A percentile compares a stretch with the other conserved stretches of the same genome.
Evolutionary conservation across 1,140 invertebrate genomes (phyloP).

Genomic region (Spodoptera frugiperda): DNA sequence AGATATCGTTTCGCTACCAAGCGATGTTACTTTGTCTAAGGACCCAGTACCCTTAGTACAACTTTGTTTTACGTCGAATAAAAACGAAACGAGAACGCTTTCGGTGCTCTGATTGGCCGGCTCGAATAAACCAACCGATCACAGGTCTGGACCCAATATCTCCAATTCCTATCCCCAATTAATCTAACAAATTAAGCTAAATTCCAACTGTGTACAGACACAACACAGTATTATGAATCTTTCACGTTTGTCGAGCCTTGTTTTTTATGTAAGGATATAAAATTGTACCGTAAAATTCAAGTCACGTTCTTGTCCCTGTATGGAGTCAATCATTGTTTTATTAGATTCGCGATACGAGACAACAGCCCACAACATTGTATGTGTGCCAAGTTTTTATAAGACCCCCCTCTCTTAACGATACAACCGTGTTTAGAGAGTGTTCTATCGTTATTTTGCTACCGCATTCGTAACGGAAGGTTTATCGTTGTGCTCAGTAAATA

Average conservation of each 20-base stretch:
- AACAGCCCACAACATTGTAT: conserved; percentile 32
- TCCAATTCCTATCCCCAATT: conserved; percentile 1
- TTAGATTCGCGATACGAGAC: conserved; percentile 56
- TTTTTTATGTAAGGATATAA: conserved; percentile 76
- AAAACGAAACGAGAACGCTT: too few relatives aligned
- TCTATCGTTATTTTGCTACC: conserved; percentile 29
- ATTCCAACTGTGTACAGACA: conserved; percentile 53
- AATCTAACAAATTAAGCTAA: conserved; percentile 19
- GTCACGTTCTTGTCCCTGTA: conserved; percentile 69
- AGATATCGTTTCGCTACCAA: too few relatives aligned
- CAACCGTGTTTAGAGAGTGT: conserved; percentile 32
- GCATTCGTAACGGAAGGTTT: background rate
- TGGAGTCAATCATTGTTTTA: conserved; percentile 82
- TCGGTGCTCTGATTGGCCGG: too few relatives aligned
- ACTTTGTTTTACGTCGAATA: too few relatives aligned
- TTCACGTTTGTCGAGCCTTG: conserved; percentile 62
- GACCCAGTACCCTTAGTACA: too few relatives aligned
- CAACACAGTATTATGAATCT: conserved; percentile 73
- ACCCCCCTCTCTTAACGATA: conserved; percentile 39
- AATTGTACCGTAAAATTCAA: conserved; percentile 76
- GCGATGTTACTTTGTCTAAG: too few relatives aligned
- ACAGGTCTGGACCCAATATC: too few relatives aligned
- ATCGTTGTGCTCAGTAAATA: conserved; percentile 14
- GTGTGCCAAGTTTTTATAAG: conserved; percentile 28
- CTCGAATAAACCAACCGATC: too few relatives aligned